These are phyloP conservation scores for Struthio camelus DNA, from an alignment of 2,113 vertebrate species.

Conservation along the genomic window DNA sequence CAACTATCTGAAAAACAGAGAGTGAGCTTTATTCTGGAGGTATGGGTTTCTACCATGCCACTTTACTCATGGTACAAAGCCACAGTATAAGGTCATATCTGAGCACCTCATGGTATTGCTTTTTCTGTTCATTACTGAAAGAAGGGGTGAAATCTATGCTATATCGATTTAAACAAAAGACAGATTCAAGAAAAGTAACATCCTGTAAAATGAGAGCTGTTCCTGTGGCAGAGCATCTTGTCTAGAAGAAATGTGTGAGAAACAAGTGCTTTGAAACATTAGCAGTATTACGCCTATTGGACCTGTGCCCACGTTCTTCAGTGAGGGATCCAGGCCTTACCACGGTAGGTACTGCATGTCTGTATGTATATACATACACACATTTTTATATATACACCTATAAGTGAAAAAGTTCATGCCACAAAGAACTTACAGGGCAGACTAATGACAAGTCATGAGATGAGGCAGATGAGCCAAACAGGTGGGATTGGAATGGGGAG, in stretches of 20 bases:
- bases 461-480: neutral
- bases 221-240: neutral
- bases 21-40: neutral
- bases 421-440: neutral
- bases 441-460: neutral
- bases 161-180: neutral
- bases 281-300: neutral
- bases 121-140: neutral
- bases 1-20: neutral
- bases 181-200: neutral
- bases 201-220: neutral
- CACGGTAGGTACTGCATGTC: neutral
- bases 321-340: neutral
- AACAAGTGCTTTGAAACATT: neutral
- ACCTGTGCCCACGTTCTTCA: neutral
- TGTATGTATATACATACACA: no score
- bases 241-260: neutral
- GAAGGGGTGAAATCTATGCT: neutral
- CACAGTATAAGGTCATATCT: neutral
- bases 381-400: no score
- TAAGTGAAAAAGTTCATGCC: neutral
- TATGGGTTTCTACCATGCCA: no score
- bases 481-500: conserved; percentile 1
- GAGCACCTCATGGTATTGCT: neutral
- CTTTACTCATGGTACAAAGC: neutral